Evolutionary conservation across 2,113 vertebrate genomes (phyloP).

Genomic region (Oncorhynchus tshawytscha): DNA sequence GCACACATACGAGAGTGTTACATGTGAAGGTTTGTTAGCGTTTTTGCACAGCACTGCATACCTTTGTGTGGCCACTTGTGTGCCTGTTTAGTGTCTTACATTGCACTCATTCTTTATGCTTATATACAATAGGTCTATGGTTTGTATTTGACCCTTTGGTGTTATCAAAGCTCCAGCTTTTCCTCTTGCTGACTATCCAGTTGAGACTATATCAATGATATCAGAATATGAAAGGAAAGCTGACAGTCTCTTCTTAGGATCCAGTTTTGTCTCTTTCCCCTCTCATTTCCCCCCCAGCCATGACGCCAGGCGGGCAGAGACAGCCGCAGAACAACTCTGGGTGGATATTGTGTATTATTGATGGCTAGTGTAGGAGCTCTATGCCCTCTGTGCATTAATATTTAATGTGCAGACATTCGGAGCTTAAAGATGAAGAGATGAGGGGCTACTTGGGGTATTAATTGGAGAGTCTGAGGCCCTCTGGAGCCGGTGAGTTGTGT

Average conservation of each 20-base stretch:
- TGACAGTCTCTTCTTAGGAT: slow-evolving; percentile 19
- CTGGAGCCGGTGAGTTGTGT: slow-evolving; percentile 69
- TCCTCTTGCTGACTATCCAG: no score
- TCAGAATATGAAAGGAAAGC: slow-evolving; percentile 35
- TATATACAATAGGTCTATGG: no score
- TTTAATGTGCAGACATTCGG: slow-evolving; percentile 70
- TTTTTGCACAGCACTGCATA: no score
- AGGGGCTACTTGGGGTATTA: slow-evolving; percentile 62
- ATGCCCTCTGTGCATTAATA: slow-evolving; percentile 66
- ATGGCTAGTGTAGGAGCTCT: slow-evolving; percentile 57
- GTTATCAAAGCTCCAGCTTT: no score
- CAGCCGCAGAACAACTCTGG: slow-evolving; percentile 29
- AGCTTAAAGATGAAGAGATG: slow-evolving; percentile 71
- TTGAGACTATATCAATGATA: neutral
- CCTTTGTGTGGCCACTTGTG: slow-evolving; percentile 13
- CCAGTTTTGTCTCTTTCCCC: slow-evolving; percentile 45
- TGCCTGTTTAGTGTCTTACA: slow-evolving; percentile 11
- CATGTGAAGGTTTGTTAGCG: no score
- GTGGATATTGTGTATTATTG: slow-evolving; percentile 61
- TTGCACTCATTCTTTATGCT: no score
- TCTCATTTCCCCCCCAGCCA: slow-evolving; percentile 27
- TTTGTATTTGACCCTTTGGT: neutral
- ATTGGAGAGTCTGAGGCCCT: slow-evolving; percentile 63
- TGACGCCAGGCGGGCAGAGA: slow-evolving; percentile 8
- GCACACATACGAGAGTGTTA: no score